Evolutionary conservation across 2,888 invertebrate genomes (phyloP).

Genomic region (Noctua pronuba): DNA sequence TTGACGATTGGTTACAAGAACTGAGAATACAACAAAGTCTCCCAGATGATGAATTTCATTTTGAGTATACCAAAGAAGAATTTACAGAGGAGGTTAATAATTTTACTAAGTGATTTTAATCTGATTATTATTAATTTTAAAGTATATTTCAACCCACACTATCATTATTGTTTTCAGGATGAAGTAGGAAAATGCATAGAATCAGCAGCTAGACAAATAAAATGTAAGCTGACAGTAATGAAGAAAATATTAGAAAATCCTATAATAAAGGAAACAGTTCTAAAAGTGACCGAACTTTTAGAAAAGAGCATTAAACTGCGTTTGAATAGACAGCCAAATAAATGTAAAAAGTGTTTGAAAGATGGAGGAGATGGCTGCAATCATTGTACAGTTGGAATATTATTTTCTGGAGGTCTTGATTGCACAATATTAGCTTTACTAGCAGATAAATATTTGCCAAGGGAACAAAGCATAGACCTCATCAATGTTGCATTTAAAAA

Average conservation of each 20-base stretch:
- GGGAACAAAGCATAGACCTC: slow-evolving; percentile 94
- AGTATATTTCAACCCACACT: slow-evolving; percentile 39
- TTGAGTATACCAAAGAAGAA: slow-evolving; percentile 69
- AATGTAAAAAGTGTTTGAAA: slow-evolving; percentile 91
- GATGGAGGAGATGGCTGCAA: slow-evolving; percentile 77
- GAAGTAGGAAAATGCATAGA: slow-evolving; percentile 75
- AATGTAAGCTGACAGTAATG: slow-evolving; percentile 80
- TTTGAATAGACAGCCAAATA: slow-evolving; percentile 91
- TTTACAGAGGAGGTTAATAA: slow-evolving; percentile 73
- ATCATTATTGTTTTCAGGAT: slow-evolving; percentile 74
- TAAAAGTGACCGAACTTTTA: slow-evolving; percentile 87
- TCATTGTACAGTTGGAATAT: slow-evolving; percentile 93
- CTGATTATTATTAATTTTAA: slow-evolving; percentile 55
- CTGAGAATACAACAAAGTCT: slow-evolving; percentile 78
- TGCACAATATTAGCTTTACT: slow-evolving; percentile 97
- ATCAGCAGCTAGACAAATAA: slow-evolving; percentile 67
- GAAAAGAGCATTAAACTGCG: slow-evolving; percentile 91
- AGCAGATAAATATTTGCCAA: slow-evolving; percentile 92
- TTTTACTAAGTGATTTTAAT: slow-evolving; percentile 50
- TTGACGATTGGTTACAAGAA: slow-evolving; percentile 77
- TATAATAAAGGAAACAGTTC: slow-evolving; percentile 82
- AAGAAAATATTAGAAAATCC: slow-evolving; percentile 80
- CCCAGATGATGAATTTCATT: slow-evolving; percentile 80
- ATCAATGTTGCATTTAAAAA: slow-evolving; percentile 98
- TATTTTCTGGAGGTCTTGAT: slow-evolving; percentile 99